phyloP scores from a whole-genome alignment of 2,888 invertebrate genomes.

The Nemurella pictetii region DNA sequence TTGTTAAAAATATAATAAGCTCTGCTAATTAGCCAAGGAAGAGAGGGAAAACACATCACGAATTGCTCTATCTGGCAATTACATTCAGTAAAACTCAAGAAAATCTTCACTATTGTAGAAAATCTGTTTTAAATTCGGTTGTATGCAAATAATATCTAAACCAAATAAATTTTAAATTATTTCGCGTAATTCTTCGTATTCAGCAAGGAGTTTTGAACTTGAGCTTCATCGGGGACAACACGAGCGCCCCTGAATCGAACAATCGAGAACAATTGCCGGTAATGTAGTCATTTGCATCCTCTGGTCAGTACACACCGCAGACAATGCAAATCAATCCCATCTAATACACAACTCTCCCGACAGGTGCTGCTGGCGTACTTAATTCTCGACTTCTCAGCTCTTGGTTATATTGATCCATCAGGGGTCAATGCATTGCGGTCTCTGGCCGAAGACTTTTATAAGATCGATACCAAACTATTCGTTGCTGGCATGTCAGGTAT shows the following conservation, averaged over 20 bases:
- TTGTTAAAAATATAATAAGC: too few relatives aligned
- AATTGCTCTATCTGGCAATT: too few relatives aligned
- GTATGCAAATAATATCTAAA: too few relatives aligned
- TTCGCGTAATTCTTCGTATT: too few relatives aligned
- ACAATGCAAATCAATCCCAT: not conserved
- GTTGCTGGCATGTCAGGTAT: constrained; percentile 68
- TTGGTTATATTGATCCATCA: constrained; percentile 66
- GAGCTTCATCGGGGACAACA: constrained; percentile 31
- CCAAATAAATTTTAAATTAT: too few relatives aligned
- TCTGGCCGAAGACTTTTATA: constrained; percentile 57
- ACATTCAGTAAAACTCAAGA: too few relatives aligned
- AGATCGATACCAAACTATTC: constrained; percentile 58
- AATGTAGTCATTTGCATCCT: constrained; percentile 3
- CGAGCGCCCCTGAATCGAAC: not conserved
- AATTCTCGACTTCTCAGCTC: constrained; percentile 65
- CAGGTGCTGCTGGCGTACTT: constrained; percentile 35
- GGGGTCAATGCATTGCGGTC: constrained; percentile 61
- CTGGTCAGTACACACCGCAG: not conserved
- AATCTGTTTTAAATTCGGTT: too few relatives aligned
- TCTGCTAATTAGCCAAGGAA: too few relatives aligned
- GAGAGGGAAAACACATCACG: too few relatives aligned
- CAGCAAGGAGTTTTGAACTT: constrained; percentile 36
- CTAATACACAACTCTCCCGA: constrained; percentile 42
- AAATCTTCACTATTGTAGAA: too few relatives aligned
- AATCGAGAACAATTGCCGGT: not conserved